Base-by-base conservation (phyloP, 2,113 vertebrate genomes). In the Casuarius casuarius region DNA sequence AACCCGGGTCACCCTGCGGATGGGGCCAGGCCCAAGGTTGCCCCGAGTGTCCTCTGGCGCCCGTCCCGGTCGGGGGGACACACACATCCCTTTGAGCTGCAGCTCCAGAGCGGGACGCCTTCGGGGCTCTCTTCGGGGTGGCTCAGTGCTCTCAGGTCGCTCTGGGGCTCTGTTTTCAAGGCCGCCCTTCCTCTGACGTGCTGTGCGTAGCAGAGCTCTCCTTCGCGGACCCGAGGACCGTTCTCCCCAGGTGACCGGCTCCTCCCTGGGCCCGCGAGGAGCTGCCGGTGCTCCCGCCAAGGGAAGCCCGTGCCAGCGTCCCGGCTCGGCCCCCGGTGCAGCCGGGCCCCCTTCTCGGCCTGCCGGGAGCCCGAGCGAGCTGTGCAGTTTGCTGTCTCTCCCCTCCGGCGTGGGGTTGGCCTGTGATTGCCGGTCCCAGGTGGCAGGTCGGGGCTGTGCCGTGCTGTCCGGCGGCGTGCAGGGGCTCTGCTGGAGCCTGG, bases 401-500 rank as follows among this genome's bases (percentile, higher is more conserved):
- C 29, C 16, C 5, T 23, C 19, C 35, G 2, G 19, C 29, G 7
- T 4, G 17, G 56, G 56, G 29, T 16, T 7, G 56, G 12, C 31
- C 2, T 1, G 56, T 1, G 18, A 51, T 8, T 6, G 29, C 31
- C 18, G 42, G 25, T 7, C 42, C 62, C 3, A 7, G 23, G 7
- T 25, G 66, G 22, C 67, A 29, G 40, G n/a, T 33, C 40, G 2
- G 35, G 38, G 17, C 7, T 29, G 35, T 20, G 35, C 62, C 3
- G 2, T 1, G 7, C 1, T 4, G 62, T 5, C 20, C 18, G n/a
- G 13, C 23, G n/a, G 12, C 1, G 7, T 0, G 1, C 63, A 5
- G 5, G 44, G 35, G n/a, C 46, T 31, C 51, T 31, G 58, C 66
- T 7, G 33, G 38, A 18, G 15, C 49, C 66, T 8, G 33, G 46